Base-by-base conservation (phyloP, 2,113 vertebrate species). In the Jacana jacana region DNA sequence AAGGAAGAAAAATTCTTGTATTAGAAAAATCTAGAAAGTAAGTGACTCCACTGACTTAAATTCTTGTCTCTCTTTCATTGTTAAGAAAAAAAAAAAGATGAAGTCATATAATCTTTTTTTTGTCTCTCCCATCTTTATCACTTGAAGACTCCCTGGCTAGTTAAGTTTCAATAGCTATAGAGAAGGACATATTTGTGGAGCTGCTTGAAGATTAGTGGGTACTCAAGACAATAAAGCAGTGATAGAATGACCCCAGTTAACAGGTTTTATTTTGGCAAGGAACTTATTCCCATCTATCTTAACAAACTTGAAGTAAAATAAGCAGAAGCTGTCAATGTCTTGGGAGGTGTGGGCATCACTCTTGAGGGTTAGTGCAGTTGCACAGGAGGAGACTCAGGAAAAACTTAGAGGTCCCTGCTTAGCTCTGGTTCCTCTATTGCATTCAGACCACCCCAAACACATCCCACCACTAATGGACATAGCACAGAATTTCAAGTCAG, bases 181-280 rank as follows among this genome's bases (percentile, higher is more conserved):
- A 86, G 35, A 1, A 3, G n/a, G 87, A 76, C 28, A 72, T 7
- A 48, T 81, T 91, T 86, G 66, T 91, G 82, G 91, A 86, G 51
- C 46, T 71, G 6, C 80, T 85, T 89, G 60, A 88, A 91, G 79
- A 88, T 91, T 87, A 86, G 71, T 88, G 63, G 60, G 39, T 73
- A 42, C 44, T 94, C 77, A 71, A 95, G 86, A 83, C 89, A 95
- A 80, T 93, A 89, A 86, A 95, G 51, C 77, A 86, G 51, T 75
- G 61, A 88, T 76, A 63, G 88, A 92, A 95, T 71, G 81, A 49
- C 75, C 66, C 35, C 88, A 77, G 72, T 73, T 95, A 88, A 66
- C 58, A 75, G 40, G 31, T 93, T 94, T 92, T 93, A 39, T 86
- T 49, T 91, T 88, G 86, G 58, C 48, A 81, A 70, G 19, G 55